Evolutionary conservation across 1,140 invertebrate genomes (phyloP), one percentile per base, ranked within the genome.

Genomic region (Drosophila nasuta): DNA sequence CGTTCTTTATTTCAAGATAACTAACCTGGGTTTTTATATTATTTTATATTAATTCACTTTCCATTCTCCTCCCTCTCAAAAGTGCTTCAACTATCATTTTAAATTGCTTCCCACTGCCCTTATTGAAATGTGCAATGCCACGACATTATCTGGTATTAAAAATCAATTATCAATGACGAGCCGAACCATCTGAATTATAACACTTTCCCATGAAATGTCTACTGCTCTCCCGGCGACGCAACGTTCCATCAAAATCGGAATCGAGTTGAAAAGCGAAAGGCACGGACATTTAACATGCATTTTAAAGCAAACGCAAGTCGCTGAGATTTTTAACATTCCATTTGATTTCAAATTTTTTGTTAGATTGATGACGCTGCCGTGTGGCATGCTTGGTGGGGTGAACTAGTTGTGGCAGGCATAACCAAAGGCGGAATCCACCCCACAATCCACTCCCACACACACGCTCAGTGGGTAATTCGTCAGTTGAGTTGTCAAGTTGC

Each of bases 161-260:
- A 80, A 80, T 77, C 75, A 86, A 86, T 87, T 86, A 69, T 57
- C n/a, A 69, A 25, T 49, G 49, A 5, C 20, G 56, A 71, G 45
- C 57, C 59, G 46, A 82, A 78, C 57, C 68, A 83, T 87, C 80
- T 87, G 65, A 87, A 87, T 87, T 89, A 87, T 87, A 88, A 82
- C 82, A 86, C 82, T 87, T 87, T 87, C 83, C 83, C 83, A 87
- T 87, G 80, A 87, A 87, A 69, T 77, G 63, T 49, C 52, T 11
- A 13, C 17, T 57, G 15, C 15, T 52, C 57, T 63, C 72, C 63
- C 57, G 65, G 13, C 20, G 41, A 17, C n/a, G 43, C 58, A 38
- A 45, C 75, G 35, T 58, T 75, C 83, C 52, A 88, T 88, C 85
- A 80, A 82, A 52, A 73, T 82, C 71, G 33, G 79, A 52, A 73